Conservation (phyloP, 2,797 vertebrate genomes). For the Avahi laniger region DNA sequence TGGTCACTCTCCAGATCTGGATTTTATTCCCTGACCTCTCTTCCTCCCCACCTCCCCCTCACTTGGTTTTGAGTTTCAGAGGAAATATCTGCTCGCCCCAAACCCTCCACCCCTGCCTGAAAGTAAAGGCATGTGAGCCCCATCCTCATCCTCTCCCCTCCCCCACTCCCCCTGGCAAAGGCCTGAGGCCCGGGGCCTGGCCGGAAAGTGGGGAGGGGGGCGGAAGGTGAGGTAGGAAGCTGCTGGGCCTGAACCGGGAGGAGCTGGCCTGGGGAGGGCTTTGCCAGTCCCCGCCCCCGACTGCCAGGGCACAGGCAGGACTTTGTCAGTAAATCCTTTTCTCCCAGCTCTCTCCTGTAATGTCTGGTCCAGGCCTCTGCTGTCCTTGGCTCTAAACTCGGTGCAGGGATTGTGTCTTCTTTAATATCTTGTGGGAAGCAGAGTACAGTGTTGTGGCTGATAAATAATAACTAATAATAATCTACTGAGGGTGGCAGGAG, state of each 20-base stretch:
- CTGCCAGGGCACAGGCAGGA: not conserved
- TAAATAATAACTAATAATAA: conserved; percentile 81
- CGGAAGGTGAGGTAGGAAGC: not conserved
- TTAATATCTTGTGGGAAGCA: conserved; percentile 68
- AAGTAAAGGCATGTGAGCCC: not conserved
- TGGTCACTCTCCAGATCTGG: not conserved
- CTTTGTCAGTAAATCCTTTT: not conserved
- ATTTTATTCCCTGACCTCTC: conserved; percentile 19
- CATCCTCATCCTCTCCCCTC: accelerated
- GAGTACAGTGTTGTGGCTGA: conserved; percentile 68
- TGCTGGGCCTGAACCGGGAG: not conserved
- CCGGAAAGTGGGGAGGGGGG: not conserved
- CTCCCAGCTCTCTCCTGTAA: not conserved
- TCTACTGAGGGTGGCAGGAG: conserved; percentile 64
- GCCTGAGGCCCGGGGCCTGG: not conserved
- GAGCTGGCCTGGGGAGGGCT: not conserved
- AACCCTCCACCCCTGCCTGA: not conserved
- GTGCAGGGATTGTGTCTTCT: conserved; percentile 63
- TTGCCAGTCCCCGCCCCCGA: not conserved
- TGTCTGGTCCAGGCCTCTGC: conserved; percentile 35
- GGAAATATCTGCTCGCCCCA: not conserved
- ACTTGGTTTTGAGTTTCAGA: conserved; percentile 44
- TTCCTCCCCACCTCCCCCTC: not conserved
- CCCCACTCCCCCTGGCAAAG: not conserved
- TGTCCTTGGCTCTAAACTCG: conserved; percentile 54